Evolutionary conservation across 2,888 invertebrate genomes (phyloP), one percentile per base, ranked within the genome.

Genomic region (Creontiades dilutus): DNA sequence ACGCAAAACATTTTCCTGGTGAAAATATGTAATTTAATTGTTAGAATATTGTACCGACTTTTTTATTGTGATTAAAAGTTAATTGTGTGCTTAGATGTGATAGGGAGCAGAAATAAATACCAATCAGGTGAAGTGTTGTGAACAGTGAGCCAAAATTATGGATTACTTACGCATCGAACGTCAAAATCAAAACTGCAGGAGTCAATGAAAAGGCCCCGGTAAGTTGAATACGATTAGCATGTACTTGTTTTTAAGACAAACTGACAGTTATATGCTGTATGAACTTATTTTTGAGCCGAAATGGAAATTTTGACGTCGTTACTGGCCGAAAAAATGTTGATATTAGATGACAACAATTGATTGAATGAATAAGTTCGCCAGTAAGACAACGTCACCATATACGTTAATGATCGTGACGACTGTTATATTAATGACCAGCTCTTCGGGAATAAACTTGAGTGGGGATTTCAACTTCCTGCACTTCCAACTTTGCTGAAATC

Each of bases 151-250:
- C 84, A 55, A 84, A n/a, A 84, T 86, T 87, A 82, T 89, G 89
- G 89, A 89, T 89, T 89, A 89, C 82, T 55, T 57, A 19, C 82
- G 16, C 19, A 82, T 61, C 82, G 81, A 57, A 89, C 19, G 12
- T 55, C 28, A n/a, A n/a, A 28, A 27, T 68, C 57, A 47, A 61
- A 85, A 48, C 89, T 85, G 89, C 85, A 68, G 85, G 80, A 89
- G 81, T 68, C 85, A 76, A 85, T 89, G 85, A 85, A 75, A 89
- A 86, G 89, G 85, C 89, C 89, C 85, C 48, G 89, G 89, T 89
- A 52, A 89, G 89, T 84, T 19, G n/a, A 61, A 61, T 19, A 61
- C n/a, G 2, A 61, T 19, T 61, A 37, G 37, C 37, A 37, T 11
- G 16, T 52, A 14, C 52, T 52, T 5, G 11, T 14, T 52, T 16